These are phyloP conservation scores for Drosophila bocki DNA, from an alignment of 1,140 invertebrate genomes.

Conservation along the genomic window DNA sequence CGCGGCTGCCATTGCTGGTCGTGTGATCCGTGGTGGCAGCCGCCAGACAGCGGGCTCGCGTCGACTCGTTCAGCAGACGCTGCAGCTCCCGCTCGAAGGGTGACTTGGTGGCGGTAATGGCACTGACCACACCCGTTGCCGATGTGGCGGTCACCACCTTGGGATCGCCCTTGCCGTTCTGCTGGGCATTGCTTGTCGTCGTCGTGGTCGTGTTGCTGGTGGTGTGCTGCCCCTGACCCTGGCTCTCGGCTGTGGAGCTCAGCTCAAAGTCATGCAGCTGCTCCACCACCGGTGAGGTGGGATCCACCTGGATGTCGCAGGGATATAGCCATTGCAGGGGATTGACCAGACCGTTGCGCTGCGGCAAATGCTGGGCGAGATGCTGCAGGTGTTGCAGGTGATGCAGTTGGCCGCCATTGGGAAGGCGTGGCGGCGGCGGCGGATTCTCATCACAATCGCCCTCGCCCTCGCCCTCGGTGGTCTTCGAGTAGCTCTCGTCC, in stretches of 20 bases:
- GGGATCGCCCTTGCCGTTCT: slow-evolving; percentile 85
- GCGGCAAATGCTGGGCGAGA: slow-evolving; percentile 11
- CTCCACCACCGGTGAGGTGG: slow-evolving; percentile 74
- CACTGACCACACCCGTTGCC: neutral
- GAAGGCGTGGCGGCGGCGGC: slow-evolving; percentile 57
- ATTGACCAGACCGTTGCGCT: slow-evolving; percentile 53
- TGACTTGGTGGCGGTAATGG: slow-evolving; percentile 76
- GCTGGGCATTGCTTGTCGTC: slow-evolving; percentile 77
- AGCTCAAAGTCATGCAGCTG: slow-evolving; percentile 82
- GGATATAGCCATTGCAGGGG: slow-evolving; percentile 87
- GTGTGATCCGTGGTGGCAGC: slow-evolving; percentile 54
- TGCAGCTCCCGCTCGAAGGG: slow-evolving; percentile 91
- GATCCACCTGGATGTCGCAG: slow-evolving; percentile 87
- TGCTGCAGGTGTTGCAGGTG: slow-evolving; percentile 47
- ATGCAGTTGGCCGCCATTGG: slow-evolving; percentile 59
- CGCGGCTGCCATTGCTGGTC: slow-evolving; percentile 73
- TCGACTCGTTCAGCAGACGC: slow-evolving; percentile 89
- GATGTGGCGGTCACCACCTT: slow-evolving; percentile 56
- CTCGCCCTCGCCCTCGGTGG: slow-evolving; percentile 86
- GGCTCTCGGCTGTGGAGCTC: slow-evolving; percentile 84
- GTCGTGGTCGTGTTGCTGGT: slow-evolving; percentile 71
- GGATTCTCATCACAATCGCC: slow-evolving; percentile 71
- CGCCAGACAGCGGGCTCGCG: slow-evolving; percentile 62
- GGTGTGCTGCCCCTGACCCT: slow-evolving; percentile 66
- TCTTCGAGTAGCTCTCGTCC: slow-evolving; percentile 92